phyloP scores from a whole-genome alignment of 1,140 invertebrate species.

The Cydia strobilella region DNA sequence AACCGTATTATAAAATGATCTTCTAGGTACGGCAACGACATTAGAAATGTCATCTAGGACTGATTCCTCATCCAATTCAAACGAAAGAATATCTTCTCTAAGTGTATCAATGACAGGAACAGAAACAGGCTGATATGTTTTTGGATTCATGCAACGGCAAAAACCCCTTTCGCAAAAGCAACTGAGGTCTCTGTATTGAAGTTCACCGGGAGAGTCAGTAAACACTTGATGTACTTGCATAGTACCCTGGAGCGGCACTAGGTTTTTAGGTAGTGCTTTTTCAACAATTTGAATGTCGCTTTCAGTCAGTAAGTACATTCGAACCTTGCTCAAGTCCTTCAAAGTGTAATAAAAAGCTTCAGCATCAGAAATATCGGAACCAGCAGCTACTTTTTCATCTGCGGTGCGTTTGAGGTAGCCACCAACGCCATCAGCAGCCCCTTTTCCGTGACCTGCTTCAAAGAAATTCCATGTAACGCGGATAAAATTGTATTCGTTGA shows the following conservation, averaged over 20 bases:
- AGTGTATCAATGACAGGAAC: neutral
- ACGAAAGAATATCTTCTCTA: too few species aligned
- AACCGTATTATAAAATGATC: too few species aligned
- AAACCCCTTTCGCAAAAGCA: conserved; percentile 28
- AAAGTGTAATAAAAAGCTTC: conserved; percentile 6
- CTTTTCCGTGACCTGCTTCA: too few species aligned
- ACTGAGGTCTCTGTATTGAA: conserved; percentile 14
- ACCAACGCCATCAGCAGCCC: too few species aligned
- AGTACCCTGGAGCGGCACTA: conserved; percentile 21
- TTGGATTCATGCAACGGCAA: conserved; percentile 5
- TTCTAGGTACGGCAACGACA: too few species aligned
- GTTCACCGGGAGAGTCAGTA: neutral
- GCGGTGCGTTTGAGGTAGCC: too few species aligned
- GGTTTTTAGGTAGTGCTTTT: conserved; percentile 15
- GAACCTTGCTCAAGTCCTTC: conserved; percentile 26
- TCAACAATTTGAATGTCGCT: conserved; percentile 7
- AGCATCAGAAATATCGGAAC: neutral
- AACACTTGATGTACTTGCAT: conserved; percentile 33
- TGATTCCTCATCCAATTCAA: too few species aligned
- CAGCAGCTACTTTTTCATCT: too few species aligned
- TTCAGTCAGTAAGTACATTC: conserved; percentile 17
- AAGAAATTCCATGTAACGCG: too few species aligned
- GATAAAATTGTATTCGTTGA: too few species aligned
- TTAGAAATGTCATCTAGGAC: too few species aligned
- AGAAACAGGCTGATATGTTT: conserved; percentile 19